phyloP scores from a whole-genome alignment of 2,113 vertebrate genomes.

The Sisor rabdophorus region DNA sequence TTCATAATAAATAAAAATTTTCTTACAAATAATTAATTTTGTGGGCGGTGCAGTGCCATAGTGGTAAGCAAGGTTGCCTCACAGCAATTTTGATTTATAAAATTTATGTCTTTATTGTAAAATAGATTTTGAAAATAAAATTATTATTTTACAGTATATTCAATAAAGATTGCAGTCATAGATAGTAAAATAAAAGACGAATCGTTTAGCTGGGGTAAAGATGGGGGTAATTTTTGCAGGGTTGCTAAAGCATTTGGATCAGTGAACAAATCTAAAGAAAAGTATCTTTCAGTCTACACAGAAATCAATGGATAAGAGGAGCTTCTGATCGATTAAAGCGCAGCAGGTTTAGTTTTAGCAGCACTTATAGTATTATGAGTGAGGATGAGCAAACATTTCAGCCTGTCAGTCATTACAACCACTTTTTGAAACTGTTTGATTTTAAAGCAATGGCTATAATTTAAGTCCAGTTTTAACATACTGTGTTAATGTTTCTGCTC shows the following conservation, averaged over 20 bases:
- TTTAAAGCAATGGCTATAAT: constrained; percentile 39
- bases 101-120: too few relatives aligned
- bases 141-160: too few relatives aligned
- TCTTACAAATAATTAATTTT: too few relatives aligned
- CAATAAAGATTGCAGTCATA: too few relatives aligned
- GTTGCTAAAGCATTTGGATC: not conserved
- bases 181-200: too few relatives aligned
- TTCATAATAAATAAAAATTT: too few relatives aligned
- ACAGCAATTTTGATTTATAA: too few relatives aligned
- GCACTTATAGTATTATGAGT: constrained; percentile 3
- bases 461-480: constrained; percentile 31
- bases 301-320: constrained; percentile 1
- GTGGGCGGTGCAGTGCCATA: too few relatives aligned
- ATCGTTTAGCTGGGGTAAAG: constrained; percentile 7
- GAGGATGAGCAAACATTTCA: not conserved
- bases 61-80: too few relatives aligned
- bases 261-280: not conserved
- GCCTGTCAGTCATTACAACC: not conserved
- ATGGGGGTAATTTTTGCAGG: not conserved
- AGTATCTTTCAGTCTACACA: constrained; percentile 11
- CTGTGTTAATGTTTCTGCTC: constrained; percentile 26
- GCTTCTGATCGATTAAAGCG: not conserved
- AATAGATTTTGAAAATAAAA: too few relatives aligned
- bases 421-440: constrained; percentile 15
- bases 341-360: not conserved